Conservation (phyloP, 2,888 invertebrate genomes). For the Dinocampus coccinellae region DNA sequence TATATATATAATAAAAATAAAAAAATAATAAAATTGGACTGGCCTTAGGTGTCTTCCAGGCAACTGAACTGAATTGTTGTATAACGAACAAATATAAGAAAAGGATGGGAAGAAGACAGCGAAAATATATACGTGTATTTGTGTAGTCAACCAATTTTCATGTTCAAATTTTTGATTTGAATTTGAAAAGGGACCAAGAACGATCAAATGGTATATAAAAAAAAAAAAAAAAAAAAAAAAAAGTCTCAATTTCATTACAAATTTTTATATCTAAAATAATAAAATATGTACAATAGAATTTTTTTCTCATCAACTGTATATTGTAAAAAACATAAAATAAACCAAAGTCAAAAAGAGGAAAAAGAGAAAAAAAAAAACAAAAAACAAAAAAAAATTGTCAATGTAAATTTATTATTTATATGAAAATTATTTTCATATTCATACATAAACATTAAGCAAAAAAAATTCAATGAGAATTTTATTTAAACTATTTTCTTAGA, state of each 20-base stretch:
- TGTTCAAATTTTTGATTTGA: slow-evolving; percentile 46
- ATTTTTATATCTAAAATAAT: not conserved
- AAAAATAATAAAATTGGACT: slow-evolving; percentile 44
- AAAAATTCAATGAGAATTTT: too few relatives aligned
- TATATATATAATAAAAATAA: slow-evolving; percentile 38
- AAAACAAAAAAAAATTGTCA: too few relatives aligned
- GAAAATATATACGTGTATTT: slow-evolving; percentile 23
- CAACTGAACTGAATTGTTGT: slow-evolving; percentile 53
- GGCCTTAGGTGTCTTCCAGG: slow-evolving; percentile 51
- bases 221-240: not conserved
- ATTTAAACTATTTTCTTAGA: too few relatives aligned
- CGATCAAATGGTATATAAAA: slow-evolving; percentile 40
- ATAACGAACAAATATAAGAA: slow-evolving; percentile 46
- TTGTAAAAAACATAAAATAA: too few relatives aligned
- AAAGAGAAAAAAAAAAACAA: too few relatives aligned
- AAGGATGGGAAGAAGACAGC: slow-evolving; percentile 24
- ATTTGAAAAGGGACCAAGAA: slow-evolving; percentile 46
- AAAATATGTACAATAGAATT: too few relatives aligned
- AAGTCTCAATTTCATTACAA: not conserved
- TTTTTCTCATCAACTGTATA: too few relatives aligned
- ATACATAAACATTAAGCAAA: too few relatives aligned
- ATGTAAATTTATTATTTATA: too few relatives aligned
- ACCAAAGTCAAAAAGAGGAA: too few relatives aligned
- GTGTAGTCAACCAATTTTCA: slow-evolving; percentile 19
- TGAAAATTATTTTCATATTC: slow-evolving; percentile 14